Evolutionary conservation across 2,113 vertebrate species (phyloP).

Genomic region (Scopus umbretta): DNA sequence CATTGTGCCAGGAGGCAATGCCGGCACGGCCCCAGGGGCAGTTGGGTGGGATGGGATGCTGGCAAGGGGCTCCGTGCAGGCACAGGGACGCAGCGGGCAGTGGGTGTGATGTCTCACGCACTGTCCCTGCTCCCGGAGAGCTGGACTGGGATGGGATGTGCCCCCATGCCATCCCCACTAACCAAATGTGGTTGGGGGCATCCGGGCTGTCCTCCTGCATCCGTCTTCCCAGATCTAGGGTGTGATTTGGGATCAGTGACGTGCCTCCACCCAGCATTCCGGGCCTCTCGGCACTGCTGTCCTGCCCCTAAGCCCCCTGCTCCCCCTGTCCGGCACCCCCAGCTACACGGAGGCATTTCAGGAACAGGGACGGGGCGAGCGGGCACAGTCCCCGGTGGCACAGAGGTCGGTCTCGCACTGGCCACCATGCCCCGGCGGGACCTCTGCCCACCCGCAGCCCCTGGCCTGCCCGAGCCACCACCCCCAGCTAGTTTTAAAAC

Average conservation of each 20-base stretch:
- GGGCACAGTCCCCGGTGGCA: fast-evolving
- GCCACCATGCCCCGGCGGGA: neutral
- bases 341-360: fast-evolving
- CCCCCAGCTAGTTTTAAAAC: neutral
- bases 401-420: no score
- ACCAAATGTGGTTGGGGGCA: neutral
- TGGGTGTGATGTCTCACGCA: fast-evolving
- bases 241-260: fast-evolving
- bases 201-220: fast-evolving
- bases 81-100: fast-evolving
- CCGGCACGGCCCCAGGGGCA: neutral
- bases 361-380: neutral
- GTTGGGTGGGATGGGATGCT: neutral
- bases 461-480: neutral
- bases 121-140: fast-evolving
- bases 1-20: neutral
- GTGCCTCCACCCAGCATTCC: fast-evolving
- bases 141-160: fast-evolving
- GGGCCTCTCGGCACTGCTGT: fast-evolving
- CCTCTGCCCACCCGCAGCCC: neutral
- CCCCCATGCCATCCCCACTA: neutral
- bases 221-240: no score
- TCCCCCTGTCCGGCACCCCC: neutral
- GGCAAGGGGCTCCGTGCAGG: neutral
- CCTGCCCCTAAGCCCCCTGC: fast-evolving